Conservation (phyloP, 1,140 invertebrate species). For the Bombus superbus region DNA sequence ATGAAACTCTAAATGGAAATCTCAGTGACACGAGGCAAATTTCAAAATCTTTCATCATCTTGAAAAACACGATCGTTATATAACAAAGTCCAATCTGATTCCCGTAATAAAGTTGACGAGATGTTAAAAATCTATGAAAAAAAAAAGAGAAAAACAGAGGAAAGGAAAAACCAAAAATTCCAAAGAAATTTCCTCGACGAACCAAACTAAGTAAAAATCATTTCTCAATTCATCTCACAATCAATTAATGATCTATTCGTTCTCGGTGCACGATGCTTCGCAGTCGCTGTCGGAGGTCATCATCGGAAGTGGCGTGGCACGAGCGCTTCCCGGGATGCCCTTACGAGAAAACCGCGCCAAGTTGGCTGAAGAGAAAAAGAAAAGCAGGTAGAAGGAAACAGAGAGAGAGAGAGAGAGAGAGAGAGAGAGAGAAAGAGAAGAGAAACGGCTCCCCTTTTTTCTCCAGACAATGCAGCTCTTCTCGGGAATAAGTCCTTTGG, state of each 20-base stretch:
- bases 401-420: neutral
- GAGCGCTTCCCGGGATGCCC: slow-evolving; percentile 22
- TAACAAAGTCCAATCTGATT: too few species aligned
- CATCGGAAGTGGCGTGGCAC: slow-evolving; percentile 31
- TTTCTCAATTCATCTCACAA: neutral
- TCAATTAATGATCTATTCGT: slow-evolving; percentile 32
- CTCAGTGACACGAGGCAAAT: too few species aligned
- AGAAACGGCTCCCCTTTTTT: slow-evolving; percentile 32
- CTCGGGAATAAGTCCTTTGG: slow-evolving; percentile 67
- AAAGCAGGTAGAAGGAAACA: neutral
- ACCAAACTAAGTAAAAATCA: neutral
- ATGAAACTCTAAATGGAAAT: too few species aligned
- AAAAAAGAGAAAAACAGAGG: neutral
- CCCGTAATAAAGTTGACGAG: too few species aligned
- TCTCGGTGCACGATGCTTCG: neutral
- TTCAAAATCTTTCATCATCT: too few species aligned
- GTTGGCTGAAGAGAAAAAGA: neutral
- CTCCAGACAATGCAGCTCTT: slow-evolving; percentile 40
- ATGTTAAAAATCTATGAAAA: neutral
- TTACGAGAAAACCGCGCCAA: neutral
- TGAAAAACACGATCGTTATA: too few species aligned
- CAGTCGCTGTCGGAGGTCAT: slow-evolving; percentile 20
- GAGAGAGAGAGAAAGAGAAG: neutral
- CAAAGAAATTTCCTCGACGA: neutral
- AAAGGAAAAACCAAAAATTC: neutral